Evolutionary conservation across 2,113 vertebrate genomes (phyloP).

Genomic region (Dolichallabes microphthalmus): DNA sequence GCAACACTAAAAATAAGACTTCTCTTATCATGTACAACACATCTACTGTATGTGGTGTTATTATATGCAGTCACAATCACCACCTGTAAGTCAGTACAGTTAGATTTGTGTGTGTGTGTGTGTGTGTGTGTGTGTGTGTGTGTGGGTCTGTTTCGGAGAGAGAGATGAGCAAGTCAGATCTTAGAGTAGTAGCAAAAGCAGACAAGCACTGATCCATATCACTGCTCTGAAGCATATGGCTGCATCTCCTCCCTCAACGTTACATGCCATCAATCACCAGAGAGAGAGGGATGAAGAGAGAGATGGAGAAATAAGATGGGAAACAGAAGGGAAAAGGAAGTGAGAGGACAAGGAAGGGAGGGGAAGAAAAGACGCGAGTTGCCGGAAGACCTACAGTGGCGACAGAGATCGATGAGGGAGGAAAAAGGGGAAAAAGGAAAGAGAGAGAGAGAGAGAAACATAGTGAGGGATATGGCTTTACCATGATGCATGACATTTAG

Average conservation of each 20-base stretch:
- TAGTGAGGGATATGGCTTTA: not conserved
- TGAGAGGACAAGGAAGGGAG: not conserved
- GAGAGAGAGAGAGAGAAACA: not conserved
- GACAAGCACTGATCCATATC: conserved; percentile 42
- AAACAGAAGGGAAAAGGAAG: conserved; percentile 1
- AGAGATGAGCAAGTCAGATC: conserved; percentile 31
- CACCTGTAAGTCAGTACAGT: not conserved
- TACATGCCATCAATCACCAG: conserved; percentile 35
- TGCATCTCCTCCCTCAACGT: conserved; percentile 29
- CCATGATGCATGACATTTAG: conserved; percentile 12
- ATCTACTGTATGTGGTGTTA: not conserved
- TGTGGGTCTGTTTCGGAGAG: conserved; percentile 9
- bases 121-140: conserved; percentile 2
- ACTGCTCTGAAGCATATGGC: conserved; percentile 39
- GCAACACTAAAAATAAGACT: no score
- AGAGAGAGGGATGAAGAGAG: conserved; percentile 10
- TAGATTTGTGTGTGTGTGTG: conserved; percentile 29
- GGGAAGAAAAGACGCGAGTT: not conserved
- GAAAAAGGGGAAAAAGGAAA: conserved; percentile 8
- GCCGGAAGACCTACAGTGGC: conserved; percentile 1
- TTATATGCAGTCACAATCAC: not conserved
- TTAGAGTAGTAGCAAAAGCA: conserved; percentile 5
- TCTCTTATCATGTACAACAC: not conserved
- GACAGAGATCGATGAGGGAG: conserved; percentile 19
- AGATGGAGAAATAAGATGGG: conserved; percentile 39